Base-by-base conservation (phyloP, 2,888 invertebrate species). In the Hirtodrosophila histrioides region DNA sequence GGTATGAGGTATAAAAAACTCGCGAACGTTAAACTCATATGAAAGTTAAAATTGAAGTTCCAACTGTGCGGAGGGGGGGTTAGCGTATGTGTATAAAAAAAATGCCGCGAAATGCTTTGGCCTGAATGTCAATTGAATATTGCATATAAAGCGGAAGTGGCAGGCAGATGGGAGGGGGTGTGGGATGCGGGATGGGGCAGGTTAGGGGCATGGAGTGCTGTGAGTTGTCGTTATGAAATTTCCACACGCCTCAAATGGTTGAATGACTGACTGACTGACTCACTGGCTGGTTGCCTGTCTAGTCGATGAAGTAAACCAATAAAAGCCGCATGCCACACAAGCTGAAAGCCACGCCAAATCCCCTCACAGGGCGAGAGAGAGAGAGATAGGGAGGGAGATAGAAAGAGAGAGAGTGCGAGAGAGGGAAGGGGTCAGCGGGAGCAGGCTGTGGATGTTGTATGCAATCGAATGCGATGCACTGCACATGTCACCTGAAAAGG, bases 291-390 rank as follows among this genome's bases (percentile, higher is more conserved):
- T 77, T 70, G 78, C 64, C 63, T 75, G 78, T 85, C 88, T 74
- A 85, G 69, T 85, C 88, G 88, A 85, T 86, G 88, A 86, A 87
- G 85, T 88, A 86, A 86, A 88, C 88, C 88, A 86, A 86, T 86
- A 86, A 86, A 79, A 79, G 83, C 82, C 64, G 82, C 80, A 78
- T 80, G 84, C 84, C 79, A 65, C 71, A 75, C 80, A 62, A 71
- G 61, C 81, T 74, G 83, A 88, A 82, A 87, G 80, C 84, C 86
- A 51, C 60, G 74, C 73, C 77, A 86, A 82, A 83, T 83, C 86
- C 82, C 27, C 69, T 51, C 56, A 39, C 33, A 8, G 5, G 23
- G 4, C 35, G n/a, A 8, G 12, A 29, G 44, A 24, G 23, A 3
- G 49, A 24, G 23, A n/a, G 3, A 11, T 33, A 0, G 23, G 1